phyloP scores from a whole-genome alignment of 2,113 vertebrate species.

The Lepisosteus osseus region DNA sequence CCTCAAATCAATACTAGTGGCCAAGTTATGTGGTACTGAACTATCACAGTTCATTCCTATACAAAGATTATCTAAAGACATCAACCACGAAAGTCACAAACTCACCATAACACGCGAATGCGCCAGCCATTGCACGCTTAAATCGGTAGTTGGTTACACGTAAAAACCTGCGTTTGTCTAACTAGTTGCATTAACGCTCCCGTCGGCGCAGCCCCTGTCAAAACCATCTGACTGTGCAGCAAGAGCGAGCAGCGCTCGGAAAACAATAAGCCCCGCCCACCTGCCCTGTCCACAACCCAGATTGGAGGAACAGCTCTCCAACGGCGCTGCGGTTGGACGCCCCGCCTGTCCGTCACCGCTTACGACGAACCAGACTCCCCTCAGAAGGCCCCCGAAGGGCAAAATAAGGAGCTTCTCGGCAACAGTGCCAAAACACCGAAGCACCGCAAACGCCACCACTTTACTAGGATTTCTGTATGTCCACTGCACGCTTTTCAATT shows the following conservation, averaged over 20 bases:
- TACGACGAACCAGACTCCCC: constrained; percentile 27
- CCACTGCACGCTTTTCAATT: background rate
- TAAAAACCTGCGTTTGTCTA: no score
- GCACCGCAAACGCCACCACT: background rate
- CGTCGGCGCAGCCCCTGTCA: constrained; percentile 33
- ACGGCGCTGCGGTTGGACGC: constrained; percentile 45
- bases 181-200: background rate
- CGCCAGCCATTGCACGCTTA: no score
- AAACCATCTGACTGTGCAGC: constrained; percentile 36
- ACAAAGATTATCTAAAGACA: no score
- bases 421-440: constrained; percentile 9
- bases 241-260: background rate
- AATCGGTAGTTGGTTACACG: no score
- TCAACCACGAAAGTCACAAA: no score
- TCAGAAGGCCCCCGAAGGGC: constrained; percentile 39
- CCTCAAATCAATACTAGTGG: no score
- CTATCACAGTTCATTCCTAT: no score
- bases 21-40: no score
- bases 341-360: constrained; percentile 40
- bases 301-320: constrained; percentile 31
- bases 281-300: constrained; percentile 9
- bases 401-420: constrained; percentile 34
- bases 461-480: no score
- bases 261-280: background rate
- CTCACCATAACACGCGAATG: no score